These are phyloP conservation scores for Selenia dentaria DNA, from an alignment of 2,888 invertebrate species.

Conservation along the genomic window DNA sequence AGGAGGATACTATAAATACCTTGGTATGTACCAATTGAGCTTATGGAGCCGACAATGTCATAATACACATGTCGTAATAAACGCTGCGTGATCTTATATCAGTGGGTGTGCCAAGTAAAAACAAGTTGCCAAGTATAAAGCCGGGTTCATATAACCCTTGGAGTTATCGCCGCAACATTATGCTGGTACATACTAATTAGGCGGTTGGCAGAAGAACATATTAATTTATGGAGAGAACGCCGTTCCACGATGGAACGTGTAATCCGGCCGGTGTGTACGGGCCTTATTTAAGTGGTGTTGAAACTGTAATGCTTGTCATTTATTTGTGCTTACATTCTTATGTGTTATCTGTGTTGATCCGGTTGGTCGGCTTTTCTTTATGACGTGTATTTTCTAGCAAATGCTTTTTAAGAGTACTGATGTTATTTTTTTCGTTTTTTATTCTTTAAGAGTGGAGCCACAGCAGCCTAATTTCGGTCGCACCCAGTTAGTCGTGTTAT, in stretches of 20 bases:
- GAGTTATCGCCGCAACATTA: conserved; percentile 36
- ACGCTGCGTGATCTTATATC: conserved; percentile 2
- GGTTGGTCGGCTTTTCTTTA: too few species aligned
- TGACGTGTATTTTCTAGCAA: too few species aligned
- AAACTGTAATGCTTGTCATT: neutral
- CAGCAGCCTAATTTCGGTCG: too few species aligned
- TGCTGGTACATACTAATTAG: conserved; percentile 33
- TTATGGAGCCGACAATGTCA: too few species aligned
- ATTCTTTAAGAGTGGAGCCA: too few species aligned
- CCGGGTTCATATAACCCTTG: conserved; percentile 28
- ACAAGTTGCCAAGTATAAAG: conserved; percentile 26
- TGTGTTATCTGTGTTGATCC: too few species aligned
- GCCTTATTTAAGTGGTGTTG: conserved; percentile 1
- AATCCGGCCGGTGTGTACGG: conserved; percentile 7
- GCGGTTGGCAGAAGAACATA: conserved; percentile 19
- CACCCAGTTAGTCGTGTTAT: too few species aligned
- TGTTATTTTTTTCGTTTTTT: too few species aligned
- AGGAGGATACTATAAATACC: too few species aligned
- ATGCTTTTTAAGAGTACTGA: too few species aligned
- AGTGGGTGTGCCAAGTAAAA: conserved; percentile 21
- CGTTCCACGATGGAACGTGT: conserved; percentile 3
- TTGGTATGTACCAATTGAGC: too few species aligned
- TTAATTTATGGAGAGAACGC: conserved; percentile 28
- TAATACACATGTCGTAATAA: too few species aligned
- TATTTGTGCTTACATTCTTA: neutral